Evolutionary conservation across 2,888 invertebrate genomes (phyloP).

Genomic region (Agrochola litura): DNA sequence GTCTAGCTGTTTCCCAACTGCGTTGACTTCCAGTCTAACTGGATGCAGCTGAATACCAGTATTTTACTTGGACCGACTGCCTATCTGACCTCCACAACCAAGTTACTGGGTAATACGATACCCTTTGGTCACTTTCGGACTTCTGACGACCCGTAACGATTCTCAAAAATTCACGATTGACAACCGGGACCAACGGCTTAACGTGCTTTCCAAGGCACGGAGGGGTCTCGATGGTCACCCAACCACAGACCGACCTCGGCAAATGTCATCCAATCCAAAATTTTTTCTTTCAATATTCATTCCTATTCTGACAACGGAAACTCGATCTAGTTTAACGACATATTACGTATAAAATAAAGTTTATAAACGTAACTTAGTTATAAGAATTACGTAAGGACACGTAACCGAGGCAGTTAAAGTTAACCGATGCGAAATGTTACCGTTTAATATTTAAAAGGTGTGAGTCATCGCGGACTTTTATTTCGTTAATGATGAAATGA

Average conservation of each 20-base stretch:
- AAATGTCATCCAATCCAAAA: neutral
- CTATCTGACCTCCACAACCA: neutral
- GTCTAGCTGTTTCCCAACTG: neutral
- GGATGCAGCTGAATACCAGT: neutral
- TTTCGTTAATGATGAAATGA: neutral
- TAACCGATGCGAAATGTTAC: slow-evolving; percentile 17
- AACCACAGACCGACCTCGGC: no score
- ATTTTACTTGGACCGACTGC: neutral
- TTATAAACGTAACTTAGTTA: slow-evolving; percentile 28
- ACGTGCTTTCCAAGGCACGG: no score
- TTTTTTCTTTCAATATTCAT: neutral
- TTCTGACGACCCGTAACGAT: neutral
- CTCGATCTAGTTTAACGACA: slow-evolving; percentile 15
- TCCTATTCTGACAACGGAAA: slow-evolving; percentile 31
- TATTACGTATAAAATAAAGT: slow-evolving; percentile 48
- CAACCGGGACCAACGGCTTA: neutral
- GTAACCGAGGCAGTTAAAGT: slow-evolving; percentile 39
- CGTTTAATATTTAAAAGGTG: neutral
- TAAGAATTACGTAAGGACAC: slow-evolving; percentile 37
- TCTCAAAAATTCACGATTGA: neutral
- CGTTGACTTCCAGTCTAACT: neutral
- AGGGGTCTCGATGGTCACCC: no score
- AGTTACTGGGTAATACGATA: neutral
- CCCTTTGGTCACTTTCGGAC: neutral
- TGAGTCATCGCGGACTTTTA: neutral